phyloP scores from a whole-genome alignment of 1,140 invertebrate genomes.

The Cryptotermes secundus region DNA sequence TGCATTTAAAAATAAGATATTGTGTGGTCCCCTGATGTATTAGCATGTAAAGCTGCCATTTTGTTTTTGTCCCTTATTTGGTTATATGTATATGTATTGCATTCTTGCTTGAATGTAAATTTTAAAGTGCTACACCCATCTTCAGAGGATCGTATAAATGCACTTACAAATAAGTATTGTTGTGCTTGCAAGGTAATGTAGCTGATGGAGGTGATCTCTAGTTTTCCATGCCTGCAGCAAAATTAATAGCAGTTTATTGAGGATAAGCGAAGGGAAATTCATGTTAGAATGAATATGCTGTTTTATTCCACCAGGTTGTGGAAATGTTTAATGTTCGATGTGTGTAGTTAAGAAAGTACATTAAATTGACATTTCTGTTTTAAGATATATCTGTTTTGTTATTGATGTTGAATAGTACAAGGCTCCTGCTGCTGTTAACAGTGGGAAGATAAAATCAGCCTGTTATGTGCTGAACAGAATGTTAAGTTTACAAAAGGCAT shows the following conservation, averaged over 20 bases:
- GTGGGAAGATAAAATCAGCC: too few relatives aligned
- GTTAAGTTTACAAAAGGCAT: too few relatives aligned
- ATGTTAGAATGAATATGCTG: neutral
- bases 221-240: neutral
- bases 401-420: too few relatives aligned
- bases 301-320: conserved; percentile 1
- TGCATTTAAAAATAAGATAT: neutral
- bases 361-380: neutral
- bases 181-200: neutral
- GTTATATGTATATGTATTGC: too few relatives aligned
- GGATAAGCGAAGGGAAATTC: neutral
- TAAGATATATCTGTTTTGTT: too few relatives aligned
- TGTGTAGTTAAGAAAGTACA: neutral
- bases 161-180: neutral
- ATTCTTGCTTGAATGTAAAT: neutral
- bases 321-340: neutral
- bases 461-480: too few relatives aligned
- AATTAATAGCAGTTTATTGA: neutral
- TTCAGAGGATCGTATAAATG: neutral
- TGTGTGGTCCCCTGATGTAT: neutral
- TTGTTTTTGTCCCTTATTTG: neutral
- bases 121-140: neutral
- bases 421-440: too few relatives aligned
- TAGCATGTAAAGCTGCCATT: neutral
- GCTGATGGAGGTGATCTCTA: neutral